A percentile compares a stretch with the other conserved stretches of the same genome.
Evolutionary conservation across 2,113 vertebrate species (phyloP).

Genomic region (Plotosus lineatus): DNA sequence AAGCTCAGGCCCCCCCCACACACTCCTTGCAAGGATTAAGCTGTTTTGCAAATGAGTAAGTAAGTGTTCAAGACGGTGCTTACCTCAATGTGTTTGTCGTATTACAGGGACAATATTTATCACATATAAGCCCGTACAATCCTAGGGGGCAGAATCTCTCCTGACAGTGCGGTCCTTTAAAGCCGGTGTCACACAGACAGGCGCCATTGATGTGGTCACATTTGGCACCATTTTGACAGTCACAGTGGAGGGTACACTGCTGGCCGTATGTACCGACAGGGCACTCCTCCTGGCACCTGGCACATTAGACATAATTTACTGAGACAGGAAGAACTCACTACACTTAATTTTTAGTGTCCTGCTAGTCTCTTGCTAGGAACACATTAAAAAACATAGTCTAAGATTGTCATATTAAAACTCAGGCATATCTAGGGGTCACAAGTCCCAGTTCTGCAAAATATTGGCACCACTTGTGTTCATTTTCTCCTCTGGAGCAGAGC

Average conservation of each 20-base stretch:
- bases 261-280: conserved; percentile 88
- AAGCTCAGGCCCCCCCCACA: no score
- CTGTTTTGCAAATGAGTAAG: no score
- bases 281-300: conserved; percentile 96
- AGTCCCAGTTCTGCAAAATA: conserved; percentile 29
- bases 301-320: conserved; percentile 12
- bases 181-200: conserved; percentile 90
- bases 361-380: not conserved
- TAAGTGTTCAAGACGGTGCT: no score
- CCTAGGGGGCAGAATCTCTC: conserved; percentile 91
- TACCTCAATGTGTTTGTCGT: conserved; percentile 89
- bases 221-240: conserved; percentile 91
- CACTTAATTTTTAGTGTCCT: conserved; percentile 6
- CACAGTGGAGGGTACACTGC: conserved; percentile 86
- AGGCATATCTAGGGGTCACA: conserved; percentile 29
- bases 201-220: conserved; percentile 91
- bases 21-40: no score
- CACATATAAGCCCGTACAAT: conserved; percentile 88
- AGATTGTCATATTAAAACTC: conserved; percentile 14
- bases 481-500: conserved; percentile 21
- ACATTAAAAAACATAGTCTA: conserved; percentile 3
- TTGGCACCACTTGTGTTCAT: conserved; percentile 11
- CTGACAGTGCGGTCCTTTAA: conserved; percentile 89
- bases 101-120: conserved; percentile 89
- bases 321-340: not conserved